Evolutionary conservation across 2,888 invertebrate species (phyloP), one percentile per base, ranked within the genome.

Genomic region (Drosophila vallismaia): DNA sequence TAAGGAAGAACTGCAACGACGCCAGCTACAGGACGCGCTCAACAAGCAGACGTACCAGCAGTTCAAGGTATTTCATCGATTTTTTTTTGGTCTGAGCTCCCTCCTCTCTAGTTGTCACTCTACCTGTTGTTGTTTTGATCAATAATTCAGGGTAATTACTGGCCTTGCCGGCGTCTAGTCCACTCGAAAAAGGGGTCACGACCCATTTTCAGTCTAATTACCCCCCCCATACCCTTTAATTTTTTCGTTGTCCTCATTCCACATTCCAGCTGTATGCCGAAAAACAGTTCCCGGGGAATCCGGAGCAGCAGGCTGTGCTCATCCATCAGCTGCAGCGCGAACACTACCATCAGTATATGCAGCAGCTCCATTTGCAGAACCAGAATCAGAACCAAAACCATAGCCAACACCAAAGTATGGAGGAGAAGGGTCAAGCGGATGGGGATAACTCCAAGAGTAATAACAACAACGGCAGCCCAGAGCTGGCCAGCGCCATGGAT

Each of bases 331-430:
- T 99, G 48, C 99, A 99, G 92, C 99, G 99, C 84, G 98, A 99
- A 89, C 99, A 99, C 92, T 99, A 98, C 91, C 97, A 98, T 90
- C 99, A 99, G 89, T 99, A 99, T 91, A 98, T 99, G 95, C 97
- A 98, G 86, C 99, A 99, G 91, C 92, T 99, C 40, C 95, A 94
- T 57, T 71, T 90, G 74, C 91, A 91, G 74, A 89, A 76, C 48
- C 90, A 76, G 56, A 79, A 69, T 28, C 81, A 64, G 45, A 67
- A 69, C 52, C 57, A 28, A 46, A 72, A 63, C 44, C 70, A 40
- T 4, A 66, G 45, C 28, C 56, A 71, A 50, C 57, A 69, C 56
- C 71, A 75, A 28, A 79, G 59, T 45, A 74, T 42, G 38, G 73
- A 74, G 54, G 55, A 50, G 7, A 57, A 57, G 14, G 36, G n/a